These are phyloP conservation scores for Aphis craccivora DNA, from an alignment of 1,140 invertebrate species.

Conservation along the genomic window DNA sequence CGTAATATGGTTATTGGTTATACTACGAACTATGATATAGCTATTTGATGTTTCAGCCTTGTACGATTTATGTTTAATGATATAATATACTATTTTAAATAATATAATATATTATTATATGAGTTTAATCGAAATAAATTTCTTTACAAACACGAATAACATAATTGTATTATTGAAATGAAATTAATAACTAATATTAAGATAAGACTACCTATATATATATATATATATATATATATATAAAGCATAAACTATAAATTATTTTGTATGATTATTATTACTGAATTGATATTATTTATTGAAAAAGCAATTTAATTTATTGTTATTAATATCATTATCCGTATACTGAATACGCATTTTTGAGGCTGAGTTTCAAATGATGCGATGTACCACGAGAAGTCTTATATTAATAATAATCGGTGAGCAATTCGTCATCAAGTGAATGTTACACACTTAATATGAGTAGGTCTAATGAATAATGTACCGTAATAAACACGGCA, in stretches of 20 bases:
- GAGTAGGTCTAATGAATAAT: too few relatives aligned
- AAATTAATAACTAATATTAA: neutral
- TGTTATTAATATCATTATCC: neutral
- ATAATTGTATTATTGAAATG: neutral
- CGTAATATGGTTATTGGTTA: neutral
- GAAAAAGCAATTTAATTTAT: neutral
- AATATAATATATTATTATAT: neutral
- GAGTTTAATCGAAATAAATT: neutral
- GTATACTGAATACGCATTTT: neutral
- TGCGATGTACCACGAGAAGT: neutral
- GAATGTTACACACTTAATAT: neutral
- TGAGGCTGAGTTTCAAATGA: neutral
- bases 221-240: too few relatives aligned
- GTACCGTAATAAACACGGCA: neutral
- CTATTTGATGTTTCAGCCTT: neutral
- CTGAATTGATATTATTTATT: neutral
- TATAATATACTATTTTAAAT: neutral
- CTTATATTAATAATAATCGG: neutral
- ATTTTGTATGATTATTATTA: neutral
- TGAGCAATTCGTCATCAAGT: neutral
- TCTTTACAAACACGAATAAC: neutral
- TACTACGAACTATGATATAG: neutral
- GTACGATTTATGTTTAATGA: neutral
- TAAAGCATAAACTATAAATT: neutral
- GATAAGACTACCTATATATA: neutral